Conservation (phyloP, 1,140 invertebrate species). For the Trichonephila inaurata region DNA sequence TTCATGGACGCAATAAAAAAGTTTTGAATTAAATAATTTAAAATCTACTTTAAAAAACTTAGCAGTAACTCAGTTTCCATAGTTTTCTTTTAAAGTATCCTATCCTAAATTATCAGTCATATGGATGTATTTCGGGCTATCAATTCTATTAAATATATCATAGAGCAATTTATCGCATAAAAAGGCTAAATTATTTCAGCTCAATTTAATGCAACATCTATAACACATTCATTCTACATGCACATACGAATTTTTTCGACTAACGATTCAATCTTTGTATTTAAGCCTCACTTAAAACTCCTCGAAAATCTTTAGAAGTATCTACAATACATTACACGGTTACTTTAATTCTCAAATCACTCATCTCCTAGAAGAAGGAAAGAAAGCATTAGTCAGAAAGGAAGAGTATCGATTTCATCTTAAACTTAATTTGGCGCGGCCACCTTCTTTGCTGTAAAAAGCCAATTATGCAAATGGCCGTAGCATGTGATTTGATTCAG, state of each 20-base stretch:
- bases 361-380: background rate
- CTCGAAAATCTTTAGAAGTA: background rate
- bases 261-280: background rate
- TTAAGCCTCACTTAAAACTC: background rate
- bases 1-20: too few relatives aligned
- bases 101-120: too few relatives aligned
- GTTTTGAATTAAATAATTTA: too few relatives aligned
- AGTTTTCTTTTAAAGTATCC: too few relatives aligned
- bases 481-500: slow-evolving; percentile 16
- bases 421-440: background rate
- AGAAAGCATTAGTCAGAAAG: background rate
- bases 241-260: background rate
- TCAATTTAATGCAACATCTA: background rate
- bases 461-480: slow-evolving; percentile 26
- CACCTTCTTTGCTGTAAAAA: background rate
- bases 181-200: background rate
- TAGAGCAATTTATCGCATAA: too few relatives aligned
- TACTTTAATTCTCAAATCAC: background rate
- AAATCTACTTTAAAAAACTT: too few relatives aligned
- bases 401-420: background rate
- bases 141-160: too few relatives aligned
- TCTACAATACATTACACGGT: background rate
- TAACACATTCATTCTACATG: background rate
- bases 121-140: too few relatives aligned
- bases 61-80: too few relatives aligned